Evolutionary conservation across 2,797 vertebrate genomes (phyloP), one percentile per base, ranked within the genome.

Genomic region (Gallirallus australis): DNA sequence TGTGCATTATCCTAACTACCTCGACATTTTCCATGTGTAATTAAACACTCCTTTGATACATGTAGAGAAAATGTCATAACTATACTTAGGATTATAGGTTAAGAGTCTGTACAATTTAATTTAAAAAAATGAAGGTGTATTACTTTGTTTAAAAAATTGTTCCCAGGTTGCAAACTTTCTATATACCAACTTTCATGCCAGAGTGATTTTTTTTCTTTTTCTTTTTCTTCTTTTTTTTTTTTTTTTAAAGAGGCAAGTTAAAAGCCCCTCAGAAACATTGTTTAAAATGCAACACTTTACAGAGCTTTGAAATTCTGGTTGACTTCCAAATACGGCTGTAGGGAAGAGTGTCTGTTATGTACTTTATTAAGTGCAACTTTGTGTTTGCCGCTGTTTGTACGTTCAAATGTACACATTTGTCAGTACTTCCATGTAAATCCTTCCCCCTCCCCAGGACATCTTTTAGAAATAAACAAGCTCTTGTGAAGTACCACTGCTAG

Each of bases 11-110:
- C 31, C 25, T 94, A 86, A 95, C 69, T 86, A 90, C 53, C n/a
- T 92, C 9, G 16, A 93, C 77, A 81, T 95, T 97, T 97, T 95
- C 75, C 48, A 63, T 57, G 56, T 96, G 71, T 82, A 96, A 96
- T 94, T 96, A 95, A 97, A 89, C 30, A 48, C 65, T 71, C 37
- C 66, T 86, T 72, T 92, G 78, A 89, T 57, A 94, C 48, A 52
- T 33, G 39, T 72, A 87, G 53, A 93, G 68, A 84, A 83, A 89
- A 90, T 94, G 79, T 91, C 71, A 89, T 92, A 91, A 89, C 89
- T 75, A 50, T 69, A 75, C 54, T 93, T 93, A 89, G 12, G 33
- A 69, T 82, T 96, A 85, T 86, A 93, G 85, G 84, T 91, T 87
- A 97, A 96, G 33, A 84, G 50, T 17, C 89, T 80, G 69, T 82